Evolutionary conservation across 2,888 invertebrate species (phyloP), one percentile per base, ranked within the genome.

Genomic region (Protophormia terraenovae): DNA sequence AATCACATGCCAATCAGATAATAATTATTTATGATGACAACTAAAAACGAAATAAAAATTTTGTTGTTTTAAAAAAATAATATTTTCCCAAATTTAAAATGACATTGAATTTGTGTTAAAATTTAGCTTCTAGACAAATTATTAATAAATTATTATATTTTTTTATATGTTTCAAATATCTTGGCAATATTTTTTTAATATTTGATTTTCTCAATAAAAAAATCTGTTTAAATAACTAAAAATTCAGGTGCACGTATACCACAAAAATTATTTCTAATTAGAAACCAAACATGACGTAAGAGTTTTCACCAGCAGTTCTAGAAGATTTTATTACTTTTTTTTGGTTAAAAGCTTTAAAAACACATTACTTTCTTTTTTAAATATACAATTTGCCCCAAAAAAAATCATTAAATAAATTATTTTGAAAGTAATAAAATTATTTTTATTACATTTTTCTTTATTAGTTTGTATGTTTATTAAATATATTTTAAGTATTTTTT

Each of bases 1-100:
- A 72, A 53, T 50, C 75, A 60, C 29, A 75, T 75, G 85, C 82
- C 85, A 78, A 85, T 85, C 85, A 82, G 82, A 85, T 82, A 75
- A 82, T 69, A 75, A 78, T 75, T 82, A 78, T 85, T 82, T 85
- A 82, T 75, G 78, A 71, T 82, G 85, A 82, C 85, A 82, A 75
- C 73, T 47, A 64, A 78, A 69, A 75, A 10, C n/a, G 4, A 35
- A 64, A 76, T 24, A 60, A 35, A 55, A 45, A 29, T 45, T 14
- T 69, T 19, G 66, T 47, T 22, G 2, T 60, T 41, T 29, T 14
- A 58, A 79, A 27, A 73, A 53, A 45, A 71, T 38, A 64, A 71
- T 27, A 27, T 69, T 60, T 64, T n/a, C n/a, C n/a, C 1, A 69
- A 80, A 80, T 66, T 58, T 10, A 41, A 55, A 58, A 64, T 75